phyloP scores from a whole-genome alignment of 2,888 invertebrate species.

The Anoplius nigerrimus region DNA sequence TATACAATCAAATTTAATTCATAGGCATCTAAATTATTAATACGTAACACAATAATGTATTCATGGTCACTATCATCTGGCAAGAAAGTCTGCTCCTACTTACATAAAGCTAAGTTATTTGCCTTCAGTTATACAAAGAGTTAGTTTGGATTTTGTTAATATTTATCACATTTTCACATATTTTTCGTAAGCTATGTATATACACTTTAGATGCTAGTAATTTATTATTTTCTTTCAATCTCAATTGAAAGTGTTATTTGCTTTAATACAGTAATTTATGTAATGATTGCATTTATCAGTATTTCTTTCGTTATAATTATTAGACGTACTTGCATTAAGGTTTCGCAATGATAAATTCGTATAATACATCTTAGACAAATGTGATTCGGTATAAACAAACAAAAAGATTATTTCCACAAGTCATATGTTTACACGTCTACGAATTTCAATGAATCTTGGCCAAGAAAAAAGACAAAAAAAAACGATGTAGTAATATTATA shows the following conservation, averaged over 20 bases:
- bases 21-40: too few relatives aligned
- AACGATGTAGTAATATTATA: slow-evolving; percentile 26
- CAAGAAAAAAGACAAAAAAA: slow-evolving; percentile 39
- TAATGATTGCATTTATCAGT: slow-evolving; percentile 31
- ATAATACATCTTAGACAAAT: not conserved
- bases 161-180: slow-evolving; percentile 36
- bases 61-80: too few relatives aligned
- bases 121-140: too few relatives aligned
- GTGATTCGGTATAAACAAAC: not conserved
- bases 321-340: slow-evolving; percentile 6
- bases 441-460: slow-evolving; percentile 33
- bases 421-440: slow-evolving; percentile 24
- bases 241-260: slow-evolving; percentile 42
- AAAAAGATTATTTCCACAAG: slow-evolving; percentile 22
- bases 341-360: not conserved
- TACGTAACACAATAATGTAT: too few relatives aligned
- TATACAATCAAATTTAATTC: slow-evolving; percentile 1
- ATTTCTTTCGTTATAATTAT: slow-evolving; percentile 18
- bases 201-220: slow-evolving; percentile 45
- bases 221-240: slow-evolving; percentile 45
- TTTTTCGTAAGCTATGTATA: slow-evolving; percentile 33
- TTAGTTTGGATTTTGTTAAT: slow-evolving; percentile 17
- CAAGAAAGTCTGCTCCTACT: too few relatives aligned
- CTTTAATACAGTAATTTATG: slow-evolving; percentile 40
- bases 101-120: too few relatives aligned